Conservation (phyloP, 2,113 vertebrate species). For the Hippocampus mohnikei region DNA sequence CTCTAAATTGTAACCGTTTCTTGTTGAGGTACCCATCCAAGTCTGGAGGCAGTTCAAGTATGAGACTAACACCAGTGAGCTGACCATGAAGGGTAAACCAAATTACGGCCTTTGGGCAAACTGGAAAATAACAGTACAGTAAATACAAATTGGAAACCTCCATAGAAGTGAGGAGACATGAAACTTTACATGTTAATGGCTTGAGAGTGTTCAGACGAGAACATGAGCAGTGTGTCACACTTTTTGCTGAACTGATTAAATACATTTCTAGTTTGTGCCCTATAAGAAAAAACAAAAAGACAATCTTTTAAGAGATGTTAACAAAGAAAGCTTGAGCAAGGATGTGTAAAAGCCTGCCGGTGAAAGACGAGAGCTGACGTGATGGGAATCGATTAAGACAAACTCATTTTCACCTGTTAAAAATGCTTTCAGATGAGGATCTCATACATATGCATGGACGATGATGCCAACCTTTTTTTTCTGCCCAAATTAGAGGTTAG, state of each 20-base stretch:
- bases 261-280: slow-evolving; percentile 7
- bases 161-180: slow-evolving; percentile 40
- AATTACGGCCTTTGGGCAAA: slow-evolving; percentile 61
- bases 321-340: slow-evolving; percentile 1
- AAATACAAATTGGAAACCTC: slow-evolving; percentile 46
- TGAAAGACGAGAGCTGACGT: slow-evolving; percentile 8
- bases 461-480: slow-evolving; percentile 23
- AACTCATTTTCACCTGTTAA: slow-evolving; percentile 23
- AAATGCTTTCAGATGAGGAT: slow-evolving; percentile 10
- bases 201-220: slow-evolving; percentile 52
- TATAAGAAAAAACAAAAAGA: background rate
- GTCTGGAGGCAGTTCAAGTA: slow-evolving; percentile 42
- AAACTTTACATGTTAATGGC: slow-evolving; percentile 60
- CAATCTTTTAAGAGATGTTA: background rate
- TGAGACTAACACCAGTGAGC: slow-evolving; percentile 30
- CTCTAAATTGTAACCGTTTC: background rate
- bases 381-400: slow-evolving; percentile 12
- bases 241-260: slow-evolving; percentile 30
- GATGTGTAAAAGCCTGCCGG: slow-evolving; percentile 6
- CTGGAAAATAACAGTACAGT: slow-evolving; percentile 61
- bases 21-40: slow-evolving; percentile 8
- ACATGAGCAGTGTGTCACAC: slow-evolving; percentile 34
- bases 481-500: slow-evolving; percentile 31
- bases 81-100: slow-evolving; percentile 53
- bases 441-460: slow-evolving; percentile 36